These are phyloP conservation scores for Tympanuchus pallidicinctus DNA, from an alignment of 2,113 vertebrate genomes.

Conservation along the genomic window DNA sequence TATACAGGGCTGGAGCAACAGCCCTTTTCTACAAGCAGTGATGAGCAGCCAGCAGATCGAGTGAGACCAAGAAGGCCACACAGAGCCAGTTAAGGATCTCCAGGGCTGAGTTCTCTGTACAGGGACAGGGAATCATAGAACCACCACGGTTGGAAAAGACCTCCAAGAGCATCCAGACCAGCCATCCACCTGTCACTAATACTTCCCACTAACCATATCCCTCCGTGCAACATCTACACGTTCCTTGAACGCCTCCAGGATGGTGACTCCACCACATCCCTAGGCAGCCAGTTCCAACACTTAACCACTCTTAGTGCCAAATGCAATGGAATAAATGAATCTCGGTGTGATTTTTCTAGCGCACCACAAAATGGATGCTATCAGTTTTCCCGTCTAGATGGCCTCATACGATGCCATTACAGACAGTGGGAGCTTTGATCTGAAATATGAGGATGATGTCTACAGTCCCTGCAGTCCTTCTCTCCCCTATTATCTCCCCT, in stretches of 20 bases:
- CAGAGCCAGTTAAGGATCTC: neutral
- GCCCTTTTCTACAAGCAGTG: no score
- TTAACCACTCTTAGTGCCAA: neutral
- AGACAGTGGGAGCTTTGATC: neutral
- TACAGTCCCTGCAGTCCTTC: accelerated
- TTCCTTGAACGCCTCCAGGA: no score
- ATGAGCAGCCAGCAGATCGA: no score
- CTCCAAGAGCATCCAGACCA: no score
- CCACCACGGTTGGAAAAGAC: no score
- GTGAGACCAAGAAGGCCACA: neutral
- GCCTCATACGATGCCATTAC: neutral
- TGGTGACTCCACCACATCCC: no score
- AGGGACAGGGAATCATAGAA: neutral
- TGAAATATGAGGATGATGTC: neutral
- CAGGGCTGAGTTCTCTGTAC: neutral
- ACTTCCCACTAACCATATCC: no score
- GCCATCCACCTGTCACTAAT: no score
- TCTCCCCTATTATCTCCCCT: slow-evolving; percentile 9
- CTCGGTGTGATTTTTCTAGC: neutral
- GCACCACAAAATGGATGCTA: neutral
- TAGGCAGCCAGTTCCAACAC: no score
- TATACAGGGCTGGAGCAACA: neutral
- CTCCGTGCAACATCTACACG: no score
- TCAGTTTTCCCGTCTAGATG: accelerated
- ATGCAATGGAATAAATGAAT: neutral